Conservation (phyloP, 35 echinoderm and acorn worm genomes). For the Lytechinus pictus region DNA sequence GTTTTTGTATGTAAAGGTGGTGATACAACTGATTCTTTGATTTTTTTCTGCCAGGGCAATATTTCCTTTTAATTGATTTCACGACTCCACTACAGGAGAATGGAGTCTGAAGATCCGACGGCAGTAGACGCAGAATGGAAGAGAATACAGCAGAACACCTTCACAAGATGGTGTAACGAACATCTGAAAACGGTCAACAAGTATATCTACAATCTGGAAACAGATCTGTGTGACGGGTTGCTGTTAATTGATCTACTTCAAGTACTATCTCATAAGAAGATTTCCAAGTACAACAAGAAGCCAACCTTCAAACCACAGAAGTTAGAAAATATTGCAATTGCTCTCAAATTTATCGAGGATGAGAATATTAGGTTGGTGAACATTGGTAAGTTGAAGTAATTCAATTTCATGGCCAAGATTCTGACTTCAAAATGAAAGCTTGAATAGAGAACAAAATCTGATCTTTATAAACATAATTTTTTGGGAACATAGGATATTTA, state of each 20-base stretch:
- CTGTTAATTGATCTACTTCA: conserved; percentile 85
- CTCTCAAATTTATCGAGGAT: conserved; percentile 86
- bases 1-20: no score
- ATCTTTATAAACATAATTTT: no score
- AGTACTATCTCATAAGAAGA: conserved; percentile 88
- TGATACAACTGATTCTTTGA: no score
- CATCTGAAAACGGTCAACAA: conserved; percentile 94
- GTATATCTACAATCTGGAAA: conserved; percentile 73
- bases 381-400: conserved; percentile 78
- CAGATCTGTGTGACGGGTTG: conserved; percentile 96
- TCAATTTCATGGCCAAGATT: no score
- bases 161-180: conserved; percentile 99
- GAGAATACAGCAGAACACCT: conserved; percentile 99
- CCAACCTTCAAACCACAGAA: conserved; percentile 94
- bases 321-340: conserved; percentile 96
- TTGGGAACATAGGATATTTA: no score
- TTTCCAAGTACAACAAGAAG: conserved; percentile 81
- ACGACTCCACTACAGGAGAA: no score
- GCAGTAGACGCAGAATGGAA: conserved; percentile 96
- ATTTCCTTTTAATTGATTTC: no score
- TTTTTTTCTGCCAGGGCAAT: no score
- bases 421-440: no score
- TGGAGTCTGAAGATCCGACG: no score
- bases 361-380: conserved; percentile 97
- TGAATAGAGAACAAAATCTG: no score